phyloP scores from a whole-genome alignment of 2,113 vertebrate genomes.

The Gavia stellata region DNA sequence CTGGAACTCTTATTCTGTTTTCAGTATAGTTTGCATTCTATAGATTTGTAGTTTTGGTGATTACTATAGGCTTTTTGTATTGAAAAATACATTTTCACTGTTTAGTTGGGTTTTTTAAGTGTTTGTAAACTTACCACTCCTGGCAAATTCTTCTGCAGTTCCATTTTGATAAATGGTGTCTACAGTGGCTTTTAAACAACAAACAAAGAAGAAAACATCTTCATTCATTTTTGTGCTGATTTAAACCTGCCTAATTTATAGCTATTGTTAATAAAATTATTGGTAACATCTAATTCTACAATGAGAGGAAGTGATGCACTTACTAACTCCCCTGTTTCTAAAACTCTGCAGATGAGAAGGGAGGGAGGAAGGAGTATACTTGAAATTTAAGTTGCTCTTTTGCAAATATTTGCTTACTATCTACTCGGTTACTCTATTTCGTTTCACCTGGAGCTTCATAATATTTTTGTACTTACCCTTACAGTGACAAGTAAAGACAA shows the following conservation, averaged over 20 bases:
- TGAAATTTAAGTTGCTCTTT: not conserved
- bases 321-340: not conserved
- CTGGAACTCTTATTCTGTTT: not conserved
- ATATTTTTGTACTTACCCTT: not conserved
- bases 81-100: not conserved
- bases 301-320: not conserved
- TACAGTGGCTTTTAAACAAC: not conserved
- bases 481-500: not conserved
- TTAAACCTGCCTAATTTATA: not conserved
- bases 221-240: not conserved
- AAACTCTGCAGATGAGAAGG: not conserved
- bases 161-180: not conserved
- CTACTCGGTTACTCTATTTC: not conserved
- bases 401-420: not conserved
- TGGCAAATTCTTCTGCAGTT: not conserved
- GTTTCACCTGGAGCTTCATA: not conserved
- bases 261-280: not conserved
- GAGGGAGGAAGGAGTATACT: not conserved
- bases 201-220: not conserved
- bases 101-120: too few species aligned
- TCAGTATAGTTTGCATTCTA: not conserved
- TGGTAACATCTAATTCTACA: not conserved
- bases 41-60: not conserved
- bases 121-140: not conserved
- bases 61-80: not conserved